Percentiles rank a stretch among this genome's conserved stretches.
phyloP scores from a whole-genome alignment of 2,888 invertebrate species.

The Danaus chrysippus region DNA sequence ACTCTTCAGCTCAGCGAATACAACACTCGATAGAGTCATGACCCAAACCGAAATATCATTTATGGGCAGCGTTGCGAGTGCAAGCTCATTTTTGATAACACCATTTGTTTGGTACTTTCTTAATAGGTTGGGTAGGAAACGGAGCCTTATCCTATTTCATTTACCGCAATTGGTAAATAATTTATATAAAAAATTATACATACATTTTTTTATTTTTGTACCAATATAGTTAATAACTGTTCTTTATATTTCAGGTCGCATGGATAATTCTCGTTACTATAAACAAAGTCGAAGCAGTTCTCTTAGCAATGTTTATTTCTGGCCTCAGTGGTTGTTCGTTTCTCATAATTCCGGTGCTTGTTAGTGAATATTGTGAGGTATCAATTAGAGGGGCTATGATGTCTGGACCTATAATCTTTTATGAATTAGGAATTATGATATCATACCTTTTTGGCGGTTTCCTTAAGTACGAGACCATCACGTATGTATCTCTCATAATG shows the following conservation, averaged over 20 bases:
- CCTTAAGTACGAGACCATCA: conserved; percentile 47
- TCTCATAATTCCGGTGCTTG: conserved; percentile 48
- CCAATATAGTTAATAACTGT: conserved; percentile 3
- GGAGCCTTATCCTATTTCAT: conserved; percentile 34
- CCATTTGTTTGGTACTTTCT: conserved; percentile 42
- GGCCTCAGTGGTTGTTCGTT: conserved; percentile 49
- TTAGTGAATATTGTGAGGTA: conserved; percentile 59
- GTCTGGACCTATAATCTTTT: conserved; percentile 49
- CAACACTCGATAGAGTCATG: conserved; percentile 43
- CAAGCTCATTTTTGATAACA: conserved; percentile 43
- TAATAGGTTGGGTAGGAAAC: conserved; percentile 45
- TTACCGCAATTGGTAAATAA: conserved; percentile 4
- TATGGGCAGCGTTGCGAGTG: conserved; percentile 44
- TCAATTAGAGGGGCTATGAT: conserved; percentile 58
- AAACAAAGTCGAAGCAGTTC: conserved; percentile 47
- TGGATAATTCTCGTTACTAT: conserved; percentile 49
- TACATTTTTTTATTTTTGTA: too few species aligned
- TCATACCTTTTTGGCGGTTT: conserved; percentile 56
- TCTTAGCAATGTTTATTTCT: conserved; percentile 49
- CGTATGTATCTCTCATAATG: conserved; percentile 46
- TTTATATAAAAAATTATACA: not conserved
- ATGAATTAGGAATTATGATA: conserved; percentile 51
- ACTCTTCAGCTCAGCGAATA: conserved; percentile 47
- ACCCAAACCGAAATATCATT: conserved; percentile 43
- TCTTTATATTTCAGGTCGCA: conserved; percentile 41